Evolutionary conservation across 1,140 invertebrate genomes (phyloP), one percentile per base, ranked within the genome.

Genomic region (Sinonovacula constricta): DNA sequence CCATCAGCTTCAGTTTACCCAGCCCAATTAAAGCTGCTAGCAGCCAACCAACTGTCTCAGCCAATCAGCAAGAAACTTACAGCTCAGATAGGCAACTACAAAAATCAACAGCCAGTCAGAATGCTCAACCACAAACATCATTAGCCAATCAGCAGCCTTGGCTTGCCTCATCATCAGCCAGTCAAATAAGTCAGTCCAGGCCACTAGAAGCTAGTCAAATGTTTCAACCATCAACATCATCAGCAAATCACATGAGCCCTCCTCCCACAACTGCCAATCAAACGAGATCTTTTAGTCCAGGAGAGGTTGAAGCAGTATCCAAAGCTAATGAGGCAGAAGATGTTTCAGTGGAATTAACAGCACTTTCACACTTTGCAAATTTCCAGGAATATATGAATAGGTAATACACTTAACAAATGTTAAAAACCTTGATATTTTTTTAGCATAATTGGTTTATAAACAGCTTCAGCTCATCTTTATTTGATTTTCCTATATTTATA

Each of bases 311-410:
- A 59, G 15, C 57, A n/a, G 34, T 76, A 0, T 76, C 72, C 30
- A 62, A 76, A 33, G 66, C 72, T 10, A 76, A 62, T 30, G 72
- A 66, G 28, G 31, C 28, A 12, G 62, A 51, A 14, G 72, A 76
- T 53, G n/a, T 30, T 1, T 57, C 51, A 30, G 33, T 67, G 18
- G 72, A 76, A 59, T 56, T 53, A 45, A 54, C 72, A 30, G 62
- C 72, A 2, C 36, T 76, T 45, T 76, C 63, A 34, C 72, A 76
- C 49, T 28, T 76, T 5, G 57, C 57, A 59, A 49, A 76, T 36
- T 70, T 83, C 34, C 79, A 83, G 59, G 79, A 83, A 53, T 83
- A 83, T 45, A 65, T 83, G 26, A 66, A 81, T 31, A 80, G 77
- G 81, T 83, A n/a, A n/a, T n/a, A n/a, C n/a, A n/a, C n/a, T n/a